Base-by-base conservation (phyloP, 2,113 vertebrate species). In the Cheilinus undulatus region DNA sequence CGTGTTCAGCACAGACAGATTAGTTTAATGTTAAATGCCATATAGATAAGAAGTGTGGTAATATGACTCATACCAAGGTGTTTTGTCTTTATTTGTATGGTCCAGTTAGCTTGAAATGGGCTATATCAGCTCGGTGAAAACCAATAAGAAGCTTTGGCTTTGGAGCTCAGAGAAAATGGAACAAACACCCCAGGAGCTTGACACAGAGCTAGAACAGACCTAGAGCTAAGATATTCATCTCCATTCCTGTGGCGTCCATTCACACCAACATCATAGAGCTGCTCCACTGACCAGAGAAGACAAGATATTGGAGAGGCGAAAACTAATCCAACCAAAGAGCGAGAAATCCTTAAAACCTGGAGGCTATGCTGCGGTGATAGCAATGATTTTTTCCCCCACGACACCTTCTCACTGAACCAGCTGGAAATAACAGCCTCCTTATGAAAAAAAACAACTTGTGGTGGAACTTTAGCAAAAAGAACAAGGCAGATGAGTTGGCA, bases 281-380 rank as follows among this genome's bases (percentile, higher is more conserved):
- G 74, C 89, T 85, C 65, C 84, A 60, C 77, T 85, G 88, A 84
- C 68, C 82, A 80, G 73, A 70, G 65, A 60, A 68, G 72, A 85
- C 48, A 46, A 82, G 80, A 86, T 83, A 75, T 66, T 77, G 76
- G 63, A 32, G 64, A 80, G 69, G 64, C 34, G 51, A 70, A 88
- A 83, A 69, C 63, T 68, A 78, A 85, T 85, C 78, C 81, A 78
- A 57, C 43, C 82, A 85, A 76, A 79, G 57, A 77, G 73, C 19
- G 32, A 75, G 57, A 78, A 87, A 86, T 86, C 81, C 78, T 83
- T 85, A 72, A 75, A 82, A 87, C 62, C 83, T 66, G 6, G 73
- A 80, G 73, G 73, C 87, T 78, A 69, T 68, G 70, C 46, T 40
- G 40, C 17, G 48, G 66, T 69, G 84, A 84, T 90, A 71, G 58